Evolutionary conservation across 2,113 vertebrate genomes (phyloP).

Genomic region (Ivindomyrus marchei): DNA sequence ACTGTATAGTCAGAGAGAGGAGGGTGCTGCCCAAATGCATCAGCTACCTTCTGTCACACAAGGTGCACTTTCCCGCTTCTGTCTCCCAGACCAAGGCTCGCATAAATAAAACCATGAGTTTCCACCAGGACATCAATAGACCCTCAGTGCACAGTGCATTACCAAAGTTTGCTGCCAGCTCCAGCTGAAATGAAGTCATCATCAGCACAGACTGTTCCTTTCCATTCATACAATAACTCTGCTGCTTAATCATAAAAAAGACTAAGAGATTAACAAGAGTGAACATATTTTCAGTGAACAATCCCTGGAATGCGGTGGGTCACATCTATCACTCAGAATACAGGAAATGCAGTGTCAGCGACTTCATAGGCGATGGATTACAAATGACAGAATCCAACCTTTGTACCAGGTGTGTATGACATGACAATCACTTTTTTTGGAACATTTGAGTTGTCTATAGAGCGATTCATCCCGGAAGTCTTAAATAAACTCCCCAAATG

Average conservation of each 20-base stretch:
- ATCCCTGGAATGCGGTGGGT: neutral
- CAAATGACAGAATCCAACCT: neutral
- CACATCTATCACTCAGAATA: neutral
- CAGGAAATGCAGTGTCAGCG: neutral
- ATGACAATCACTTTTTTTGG: neutral
- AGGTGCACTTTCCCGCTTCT: neutral
- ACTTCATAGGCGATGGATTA: neutral
- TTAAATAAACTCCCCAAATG: constrained; percentile 7
- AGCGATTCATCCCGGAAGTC: neutral
- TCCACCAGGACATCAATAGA: constrained; percentile 12
- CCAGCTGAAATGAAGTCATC: constrained; percentile 12
- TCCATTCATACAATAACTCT: neutral
- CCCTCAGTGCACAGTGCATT: constrained; percentile 1
- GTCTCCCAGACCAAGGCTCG: neutral
- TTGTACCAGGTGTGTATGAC: neutral
- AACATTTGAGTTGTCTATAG: neutral
- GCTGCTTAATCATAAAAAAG: constrained; percentile 7
- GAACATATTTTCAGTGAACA: neutral
- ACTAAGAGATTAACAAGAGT: neutral
- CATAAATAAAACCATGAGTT: constrained; percentile 1
- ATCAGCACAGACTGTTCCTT: constrained; percentile 6
- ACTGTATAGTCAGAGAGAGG: neutral
- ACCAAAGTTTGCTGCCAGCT: neutral
- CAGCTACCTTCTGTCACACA: neutral
- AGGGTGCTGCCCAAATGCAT: neutral